Evolutionary conservation across 2,888 invertebrate species (phyloP).

Genomic region (Nysson spinosus): DNA sequence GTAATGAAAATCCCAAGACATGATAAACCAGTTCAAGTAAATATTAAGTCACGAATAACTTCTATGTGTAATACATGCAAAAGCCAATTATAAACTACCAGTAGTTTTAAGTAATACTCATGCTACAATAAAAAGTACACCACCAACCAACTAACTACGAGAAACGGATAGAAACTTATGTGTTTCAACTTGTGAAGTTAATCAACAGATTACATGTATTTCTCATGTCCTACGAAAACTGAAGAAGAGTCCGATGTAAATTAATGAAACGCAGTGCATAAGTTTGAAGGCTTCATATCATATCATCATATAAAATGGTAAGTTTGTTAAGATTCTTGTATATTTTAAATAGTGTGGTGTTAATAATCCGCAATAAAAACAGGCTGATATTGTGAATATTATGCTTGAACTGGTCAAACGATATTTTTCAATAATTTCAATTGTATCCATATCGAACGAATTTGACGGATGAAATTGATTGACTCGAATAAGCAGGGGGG

Average conservation of each 20-base stretch:
- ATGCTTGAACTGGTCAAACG: constrained; percentile 62
- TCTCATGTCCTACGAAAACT: too few species aligned
- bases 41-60: constrained; percentile 27
- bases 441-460: constrained; percentile 6
- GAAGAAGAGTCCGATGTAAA: too few species aligned
- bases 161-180: neutral
- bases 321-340: too few species aligned
- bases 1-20: constrained; percentile 43
- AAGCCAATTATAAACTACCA: constrained; percentile 9
- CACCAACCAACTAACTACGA: constrained; percentile 2
- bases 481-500: constrained; percentile 55
- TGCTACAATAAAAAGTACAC: constrained; percentile 25
- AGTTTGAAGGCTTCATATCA: too few species aligned
- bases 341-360: constrained; percentile 4
- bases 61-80: constrained; percentile 37
- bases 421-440: constrained; percentile 33
- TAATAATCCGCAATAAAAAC: constrained; percentile 13
- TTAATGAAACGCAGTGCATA: too few species aligned
- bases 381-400: constrained; percentile 43
- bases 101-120: constrained; percentile 10
- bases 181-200: too few species aligned
- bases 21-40: constrained; percentile 60
- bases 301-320: too few species aligned
- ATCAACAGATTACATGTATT: too few species aligned
- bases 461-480: constrained; percentile 21